phyloP scores from a whole-genome alignment of 2,888 invertebrate genomes.

The Smittia sp. region DNA sequence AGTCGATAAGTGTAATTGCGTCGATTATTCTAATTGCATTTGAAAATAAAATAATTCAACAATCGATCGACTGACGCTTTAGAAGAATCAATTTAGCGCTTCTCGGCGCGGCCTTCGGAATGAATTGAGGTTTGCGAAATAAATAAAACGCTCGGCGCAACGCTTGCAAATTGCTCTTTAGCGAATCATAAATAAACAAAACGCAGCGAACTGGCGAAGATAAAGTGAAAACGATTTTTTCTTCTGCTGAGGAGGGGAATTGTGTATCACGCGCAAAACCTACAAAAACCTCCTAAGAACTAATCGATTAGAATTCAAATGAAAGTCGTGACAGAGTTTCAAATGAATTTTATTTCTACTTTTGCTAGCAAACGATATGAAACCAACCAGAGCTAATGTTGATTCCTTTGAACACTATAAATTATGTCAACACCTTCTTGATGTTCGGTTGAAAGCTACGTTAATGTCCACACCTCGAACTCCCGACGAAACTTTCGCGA shows the following conservation, averaged over 20 bases:
- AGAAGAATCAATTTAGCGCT: slow-evolving; percentile 4
- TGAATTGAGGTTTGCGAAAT: neutral
- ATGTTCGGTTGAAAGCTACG: too few species aligned
- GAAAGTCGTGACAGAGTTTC: neutral
- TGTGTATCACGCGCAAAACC: too few species aligned
- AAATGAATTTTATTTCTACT: neutral
- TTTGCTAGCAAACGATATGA: too few species aligned
- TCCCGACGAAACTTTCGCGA: neutral
- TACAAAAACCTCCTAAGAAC: too few species aligned
- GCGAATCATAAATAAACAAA: slow-evolving; percentile 6
- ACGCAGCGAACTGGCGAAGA: neutral
- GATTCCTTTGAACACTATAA: too few species aligned
- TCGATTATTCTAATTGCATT: slow-evolving; percentile 36
- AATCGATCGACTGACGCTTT: neutral
- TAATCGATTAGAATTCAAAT: too few species aligned
- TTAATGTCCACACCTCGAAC: too few species aligned
- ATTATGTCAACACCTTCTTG: too few species aligned
- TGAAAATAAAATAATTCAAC: neutral
- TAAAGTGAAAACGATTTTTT: neutral
- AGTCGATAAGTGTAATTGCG: slow-evolving; percentile 26
- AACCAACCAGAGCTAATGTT: too few species aligned
- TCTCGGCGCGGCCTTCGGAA: neutral
- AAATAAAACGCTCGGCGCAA: too few species aligned
- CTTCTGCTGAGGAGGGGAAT: too few species aligned
- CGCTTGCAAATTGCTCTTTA: too few species aligned